Evolutionary conservation across 2,797 vertebrate genomes (phyloP).

Genomic region (Atherinosoma microstoma): DNA sequence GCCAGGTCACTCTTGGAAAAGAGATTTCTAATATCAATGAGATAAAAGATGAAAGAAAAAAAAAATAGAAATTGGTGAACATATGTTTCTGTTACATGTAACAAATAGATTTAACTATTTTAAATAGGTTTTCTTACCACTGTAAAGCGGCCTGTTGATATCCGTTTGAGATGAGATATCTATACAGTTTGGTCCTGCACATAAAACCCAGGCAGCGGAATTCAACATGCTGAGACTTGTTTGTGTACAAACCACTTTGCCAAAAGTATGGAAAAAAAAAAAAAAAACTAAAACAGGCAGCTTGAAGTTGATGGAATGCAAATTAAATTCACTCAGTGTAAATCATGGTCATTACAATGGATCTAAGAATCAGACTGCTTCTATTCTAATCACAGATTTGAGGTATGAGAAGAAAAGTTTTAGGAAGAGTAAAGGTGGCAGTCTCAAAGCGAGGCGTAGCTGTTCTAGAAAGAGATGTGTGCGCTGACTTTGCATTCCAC

Average conservation of each 20-base stretch:
- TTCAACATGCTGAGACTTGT: conserved; percentile 24
- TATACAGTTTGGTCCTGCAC: conserved; percentile 1
- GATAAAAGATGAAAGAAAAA: too few relatives aligned
- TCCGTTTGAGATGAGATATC: background rate
- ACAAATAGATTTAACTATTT: background rate
- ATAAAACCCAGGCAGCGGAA: conserved; percentile 9
- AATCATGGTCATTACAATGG: background rate
- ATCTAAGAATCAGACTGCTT: background rate
- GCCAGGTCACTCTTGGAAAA: too few relatives aligned
- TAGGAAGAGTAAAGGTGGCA: conserved; percentile 23
- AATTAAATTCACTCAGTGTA: background rate
- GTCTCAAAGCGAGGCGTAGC: conserved; percentile 46
- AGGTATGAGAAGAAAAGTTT: background rate
- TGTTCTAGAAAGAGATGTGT: conserved; percentile 41
- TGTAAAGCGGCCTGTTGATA: background rate
- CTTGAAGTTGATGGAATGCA: background rate
- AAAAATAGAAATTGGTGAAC: too few relatives aligned
- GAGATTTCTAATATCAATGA: too few relatives aligned
- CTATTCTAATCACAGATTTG: background rate
- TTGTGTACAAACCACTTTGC: background rate
- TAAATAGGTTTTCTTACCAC: background rate
- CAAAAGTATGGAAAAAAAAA: background rate
- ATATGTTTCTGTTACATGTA: too few relatives aligned
- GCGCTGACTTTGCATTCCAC: conserved; percentile 77
- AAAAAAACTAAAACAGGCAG: background rate